These are phyloP conservation scores for Heliconius hewitsoni DNA, from an alignment of 1,140 invertebrate genomes.

Conservation along the genomic window DNA sequence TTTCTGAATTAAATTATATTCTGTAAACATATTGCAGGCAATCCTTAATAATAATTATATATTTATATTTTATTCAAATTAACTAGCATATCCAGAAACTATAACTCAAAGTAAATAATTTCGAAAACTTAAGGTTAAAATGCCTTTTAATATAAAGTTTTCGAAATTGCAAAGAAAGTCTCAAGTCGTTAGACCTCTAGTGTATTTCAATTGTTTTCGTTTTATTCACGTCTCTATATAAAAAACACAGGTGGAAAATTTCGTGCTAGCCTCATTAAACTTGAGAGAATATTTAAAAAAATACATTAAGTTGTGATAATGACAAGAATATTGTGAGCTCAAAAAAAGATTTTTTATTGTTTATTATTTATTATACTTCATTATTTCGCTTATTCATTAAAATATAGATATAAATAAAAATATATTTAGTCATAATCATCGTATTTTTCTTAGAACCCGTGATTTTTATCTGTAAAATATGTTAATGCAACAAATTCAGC, in stretches of 20 bases:
- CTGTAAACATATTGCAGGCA: slow-evolving; percentile 22
- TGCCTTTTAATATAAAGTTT: background rate
- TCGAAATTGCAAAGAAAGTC: background rate
- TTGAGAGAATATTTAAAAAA: no score
- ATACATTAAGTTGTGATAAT: no score
- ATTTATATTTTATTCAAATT: slow-evolving; percentile 24
- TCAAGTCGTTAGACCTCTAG: background rate
- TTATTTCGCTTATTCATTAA: no score
- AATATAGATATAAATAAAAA: no score
- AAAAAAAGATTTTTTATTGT: no score
- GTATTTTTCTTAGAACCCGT: background rate
- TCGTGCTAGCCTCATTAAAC: no score
- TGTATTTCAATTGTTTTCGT: background rate
- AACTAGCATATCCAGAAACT: slow-evolving; percentile 17
- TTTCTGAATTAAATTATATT: slow-evolving; percentile 33
- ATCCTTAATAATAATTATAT: slow-evolving; percentile 7
- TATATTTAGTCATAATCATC: background rate
- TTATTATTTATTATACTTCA: no score
- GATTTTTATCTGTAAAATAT: background rate
- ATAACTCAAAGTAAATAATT: slow-evolving; percentile 2
- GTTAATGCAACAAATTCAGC: slow-evolving; percentile 6
- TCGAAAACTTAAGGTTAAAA: no score
- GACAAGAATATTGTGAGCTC: no score
- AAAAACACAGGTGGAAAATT: no score
- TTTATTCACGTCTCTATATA: background rate